Evolutionary conservation across 2,888 invertebrate species (phyloP).

Genomic region (Argynnis bischoffii): DNA sequence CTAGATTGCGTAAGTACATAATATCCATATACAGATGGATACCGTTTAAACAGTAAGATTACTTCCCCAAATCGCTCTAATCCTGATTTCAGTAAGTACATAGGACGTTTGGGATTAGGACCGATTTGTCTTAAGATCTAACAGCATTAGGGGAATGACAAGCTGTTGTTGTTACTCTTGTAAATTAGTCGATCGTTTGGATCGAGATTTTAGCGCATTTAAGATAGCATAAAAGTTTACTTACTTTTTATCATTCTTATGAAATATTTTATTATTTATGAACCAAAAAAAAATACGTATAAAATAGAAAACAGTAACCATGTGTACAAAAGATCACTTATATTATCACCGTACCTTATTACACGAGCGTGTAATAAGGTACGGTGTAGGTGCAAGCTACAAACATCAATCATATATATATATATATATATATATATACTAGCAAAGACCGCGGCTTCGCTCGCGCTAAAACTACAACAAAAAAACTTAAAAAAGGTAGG

Average conservation of each 20-base stretch:
- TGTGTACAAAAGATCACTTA: too few relatives aligned
- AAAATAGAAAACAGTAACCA: too few relatives aligned
- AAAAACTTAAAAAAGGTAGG: too few relatives aligned
- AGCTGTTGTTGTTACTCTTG: conserved; percentile 37
- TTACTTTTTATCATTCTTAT: background rate
- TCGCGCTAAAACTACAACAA: too few relatives aligned
- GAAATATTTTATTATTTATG: too few relatives aligned
- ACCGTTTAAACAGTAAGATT: conserved; percentile 15
- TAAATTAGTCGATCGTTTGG: conserved; percentile 21
- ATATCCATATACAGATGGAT: background rate
- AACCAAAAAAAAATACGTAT: too few relatives aligned
- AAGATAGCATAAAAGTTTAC: background rate
- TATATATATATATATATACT: too few relatives aligned
- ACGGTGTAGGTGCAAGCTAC: too few relatives aligned
- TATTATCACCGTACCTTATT: too few relatives aligned
- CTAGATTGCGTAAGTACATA: background rate
- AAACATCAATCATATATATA: too few relatives aligned
- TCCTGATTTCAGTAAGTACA: conserved; percentile 36
- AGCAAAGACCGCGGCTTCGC: too few relatives aligned
- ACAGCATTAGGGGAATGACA: conserved; percentile 36
- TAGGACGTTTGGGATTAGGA: conserved; percentile 37
- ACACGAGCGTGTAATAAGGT: too few relatives aligned
- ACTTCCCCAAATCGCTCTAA: conserved; percentile 41
- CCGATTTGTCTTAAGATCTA: conserved; percentile 41
- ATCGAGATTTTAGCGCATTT: background rate